A percentile compares a stretch with the other conserved stretches of the same genome.
phyloP scores from a whole-genome alignment of 2,113 vertebrate species.

The Thomomys bottae region DNA sequence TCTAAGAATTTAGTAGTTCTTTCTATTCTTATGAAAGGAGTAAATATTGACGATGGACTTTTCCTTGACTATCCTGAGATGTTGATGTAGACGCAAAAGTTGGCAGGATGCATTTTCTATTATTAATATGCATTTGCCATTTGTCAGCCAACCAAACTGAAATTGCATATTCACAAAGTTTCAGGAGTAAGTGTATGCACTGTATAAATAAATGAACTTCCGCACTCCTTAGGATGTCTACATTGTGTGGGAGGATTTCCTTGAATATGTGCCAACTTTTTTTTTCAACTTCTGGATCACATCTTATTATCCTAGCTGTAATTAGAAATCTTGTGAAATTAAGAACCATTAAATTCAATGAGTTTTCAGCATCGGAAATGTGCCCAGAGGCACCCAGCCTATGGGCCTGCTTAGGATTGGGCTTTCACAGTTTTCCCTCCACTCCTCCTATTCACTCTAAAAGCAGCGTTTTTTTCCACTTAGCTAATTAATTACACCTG shows the following conservation, averaged over 20 bases:
- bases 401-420: slow-evolving; percentile 68
- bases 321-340: slow-evolving; percentile 85
- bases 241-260: slow-evolving; percentile 66
- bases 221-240: slow-evolving; percentile 15
- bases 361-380: slow-evolving; percentile 82
- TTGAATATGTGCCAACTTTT: slow-evolving; percentile 76
- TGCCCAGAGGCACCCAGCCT: slow-evolving; percentile 81
- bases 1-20: background rate
- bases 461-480: slow-evolving; percentile 73
- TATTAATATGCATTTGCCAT: slow-evolving; percentile 61
- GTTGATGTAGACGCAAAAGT: slow-evolving; percentile 28
- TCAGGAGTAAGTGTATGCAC: slow-evolving; percentile 61
- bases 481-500: slow-evolving; percentile 83
- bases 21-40: background rate
- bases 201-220: slow-evolving; percentile 68
- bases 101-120: slow-evolving; percentile 1
- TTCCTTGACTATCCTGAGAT: slow-evolving; percentile 47
- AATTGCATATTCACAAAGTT: slow-evolving; percentile 60
- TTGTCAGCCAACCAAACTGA: slow-evolving; percentile 61
- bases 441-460: slow-evolving; percentile 71
- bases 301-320: slow-evolving; percentile 84
- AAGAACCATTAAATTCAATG: slow-evolving; percentile 84
- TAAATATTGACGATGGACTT: background rate
- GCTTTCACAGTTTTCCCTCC: slow-evolving; percentile 61
- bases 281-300: slow-evolving; percentile 78